phyloP scores from a whole-genome alignment of 2,888 invertebrate genomes.

The Apeira syringaria region DNA sequence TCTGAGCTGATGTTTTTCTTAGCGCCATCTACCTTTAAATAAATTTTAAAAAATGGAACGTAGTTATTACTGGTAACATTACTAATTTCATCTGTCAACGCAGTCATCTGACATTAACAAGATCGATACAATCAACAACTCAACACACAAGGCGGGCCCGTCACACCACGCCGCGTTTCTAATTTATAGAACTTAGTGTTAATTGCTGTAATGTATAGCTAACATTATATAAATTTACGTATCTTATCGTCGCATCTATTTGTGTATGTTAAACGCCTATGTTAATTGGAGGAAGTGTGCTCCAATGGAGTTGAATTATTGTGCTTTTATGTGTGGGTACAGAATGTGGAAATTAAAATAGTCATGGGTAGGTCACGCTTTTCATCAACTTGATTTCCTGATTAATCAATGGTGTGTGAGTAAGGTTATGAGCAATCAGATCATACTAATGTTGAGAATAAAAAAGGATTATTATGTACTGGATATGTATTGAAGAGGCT shows the following conservation, averaged over 20 bases:
- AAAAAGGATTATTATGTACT: no score
- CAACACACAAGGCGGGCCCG: slow-evolving; percentile 50
- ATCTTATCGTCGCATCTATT: slow-evolving; percentile 63
- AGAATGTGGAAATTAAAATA: slow-evolving; percentile 11
- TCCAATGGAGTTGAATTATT: slow-evolving; percentile 50
- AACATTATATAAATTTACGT: slow-evolving; percentile 41
- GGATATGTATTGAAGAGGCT: no score
- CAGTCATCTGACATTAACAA: slow-evolving; percentile 27
- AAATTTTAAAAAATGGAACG: no score
- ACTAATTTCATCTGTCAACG: slow-evolving; percentile 23
- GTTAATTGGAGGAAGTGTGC: slow-evolving; percentile 71
- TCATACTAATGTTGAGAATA: no score
- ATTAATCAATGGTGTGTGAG: slow-evolving; percentile 2
- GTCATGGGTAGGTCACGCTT: slow-evolving; percentile 8
- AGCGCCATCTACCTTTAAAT: no score
- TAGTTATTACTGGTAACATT: no score
- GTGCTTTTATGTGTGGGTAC: slow-evolving; percentile 8
- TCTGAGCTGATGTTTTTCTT: no score
- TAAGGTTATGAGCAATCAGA: no score
- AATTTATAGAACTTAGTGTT: slow-evolving; percentile 73
- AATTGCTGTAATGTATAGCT: slow-evolving; percentile 72
- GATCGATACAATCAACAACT: slow-evolving; percentile 27
- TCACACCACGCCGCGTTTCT: slow-evolving; percentile 51
- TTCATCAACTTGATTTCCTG: slow-evolving; percentile 5
- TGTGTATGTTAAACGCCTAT: slow-evolving; percentile 71